These are phyloP conservation scores for Lasioglossum leucozonium DNA, from an alignment of 2,888 invertebrate species.

Conservation along the genomic window DNA sequence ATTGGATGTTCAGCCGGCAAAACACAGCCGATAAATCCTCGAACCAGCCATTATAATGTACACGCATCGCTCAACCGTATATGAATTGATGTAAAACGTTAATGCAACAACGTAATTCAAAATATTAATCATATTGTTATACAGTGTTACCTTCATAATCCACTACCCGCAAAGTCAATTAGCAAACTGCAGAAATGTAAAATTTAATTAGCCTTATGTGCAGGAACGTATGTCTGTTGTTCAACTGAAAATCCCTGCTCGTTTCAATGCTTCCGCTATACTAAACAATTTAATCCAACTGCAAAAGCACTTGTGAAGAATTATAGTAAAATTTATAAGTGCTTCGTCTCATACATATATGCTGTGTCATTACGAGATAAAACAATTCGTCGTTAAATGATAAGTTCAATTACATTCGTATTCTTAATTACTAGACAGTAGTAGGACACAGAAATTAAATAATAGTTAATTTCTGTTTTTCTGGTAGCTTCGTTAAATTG, in stretches of 20 bases:
- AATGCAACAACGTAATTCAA: not conserved
- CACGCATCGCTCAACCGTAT: not conserved
- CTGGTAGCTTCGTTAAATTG: no score
- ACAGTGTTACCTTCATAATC: not conserved
- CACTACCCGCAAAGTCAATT: not conserved
- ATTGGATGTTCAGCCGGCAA: not conserved
- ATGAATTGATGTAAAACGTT: not conserved
- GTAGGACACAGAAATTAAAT: no score
- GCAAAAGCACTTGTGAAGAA: not conserved
- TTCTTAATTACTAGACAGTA: no score
- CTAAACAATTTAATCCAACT: not conserved
- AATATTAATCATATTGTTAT: not conserved
- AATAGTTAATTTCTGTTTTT: no score
- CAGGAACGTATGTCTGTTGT: not conserved
- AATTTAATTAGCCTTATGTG: not conserved
- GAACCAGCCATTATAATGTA: constrained; percentile 2
- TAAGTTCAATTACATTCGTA: no score
- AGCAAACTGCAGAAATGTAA: not conserved
- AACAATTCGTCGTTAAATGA: not conserved
- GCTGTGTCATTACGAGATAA: not conserved
- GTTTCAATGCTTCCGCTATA: not conserved
- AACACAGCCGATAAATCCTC: not conserved
- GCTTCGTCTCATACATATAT: no score
- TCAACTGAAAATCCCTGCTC: not conserved
- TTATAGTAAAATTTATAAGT: not conserved